Conservation (phyloP, 2,797 vertebrate genomes). For the Rhadinocentrus ornatus region DNA sequence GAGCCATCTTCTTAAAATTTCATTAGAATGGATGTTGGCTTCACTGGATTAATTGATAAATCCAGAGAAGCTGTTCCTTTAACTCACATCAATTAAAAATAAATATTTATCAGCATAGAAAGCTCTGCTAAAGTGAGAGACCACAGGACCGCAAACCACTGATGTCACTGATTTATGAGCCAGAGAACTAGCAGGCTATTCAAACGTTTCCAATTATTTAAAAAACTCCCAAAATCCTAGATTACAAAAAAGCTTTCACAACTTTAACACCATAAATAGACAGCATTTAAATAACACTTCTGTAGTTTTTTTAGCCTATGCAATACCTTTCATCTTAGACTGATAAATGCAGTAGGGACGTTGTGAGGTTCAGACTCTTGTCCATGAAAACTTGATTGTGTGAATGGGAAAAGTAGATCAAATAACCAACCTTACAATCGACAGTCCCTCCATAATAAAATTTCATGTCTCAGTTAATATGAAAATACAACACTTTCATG, state of each 20-base stretch:
- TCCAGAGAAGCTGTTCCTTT: slow-evolving; percentile 20
- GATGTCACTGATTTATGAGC: slow-evolving; percentile 19
- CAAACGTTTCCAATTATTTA: neutral
- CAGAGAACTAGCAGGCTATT: neutral
- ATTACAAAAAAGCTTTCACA: neutral
- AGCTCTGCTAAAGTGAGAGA: slow-evolving; percentile 2
- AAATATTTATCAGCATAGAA: slow-evolving; percentile 35
- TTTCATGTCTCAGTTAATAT: neutral
- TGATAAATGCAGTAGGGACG: neutral
- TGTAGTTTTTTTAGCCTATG: neutral
- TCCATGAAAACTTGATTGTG: rapidly evolving
- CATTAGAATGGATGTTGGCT: slow-evolving; percentile 7
- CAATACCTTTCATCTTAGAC: neutral
- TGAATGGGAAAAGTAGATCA: neutral
- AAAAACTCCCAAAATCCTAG: neutral
- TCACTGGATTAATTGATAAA: slow-evolving; percentile 23
- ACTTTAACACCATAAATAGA: neutral
- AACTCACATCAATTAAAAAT: slow-evolving; percentile 18
- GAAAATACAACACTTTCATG: neutral
- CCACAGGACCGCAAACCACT: slow-evolving; percentile 21
- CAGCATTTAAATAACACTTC: neutral
- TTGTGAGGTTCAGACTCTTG: neutral
- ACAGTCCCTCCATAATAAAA: neutral
- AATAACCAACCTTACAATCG: neutral
- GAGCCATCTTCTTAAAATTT: neutral